These are phyloP conservation scores for Theocolax elegans DNA, from an alignment of 1,140 invertebrate genomes.

Conservation along the genomic window DNA sequence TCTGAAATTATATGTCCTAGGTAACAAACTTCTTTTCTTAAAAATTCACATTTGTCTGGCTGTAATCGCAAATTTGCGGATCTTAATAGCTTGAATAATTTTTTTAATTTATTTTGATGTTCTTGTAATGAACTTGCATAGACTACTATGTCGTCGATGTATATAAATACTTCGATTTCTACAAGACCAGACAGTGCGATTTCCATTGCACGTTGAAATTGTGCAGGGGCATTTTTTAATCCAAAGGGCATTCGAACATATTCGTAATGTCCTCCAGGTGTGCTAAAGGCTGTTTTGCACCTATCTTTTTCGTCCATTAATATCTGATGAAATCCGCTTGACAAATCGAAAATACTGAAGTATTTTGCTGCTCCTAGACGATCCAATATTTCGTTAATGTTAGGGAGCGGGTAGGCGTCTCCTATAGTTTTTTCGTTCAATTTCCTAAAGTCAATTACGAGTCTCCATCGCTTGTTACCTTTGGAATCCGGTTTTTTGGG, in stretches of 20 bases:
- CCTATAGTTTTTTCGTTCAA: slow-evolving; percentile 58
- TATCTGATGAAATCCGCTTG: slow-evolving; percentile 58
- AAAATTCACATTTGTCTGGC: slow-evolving; percentile 52
- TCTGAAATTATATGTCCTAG: slow-evolving; percentile 51
- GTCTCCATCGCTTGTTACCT: neutral
- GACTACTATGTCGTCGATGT: slow-evolving; percentile 60
- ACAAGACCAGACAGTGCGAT: slow-evolving; percentile 21
- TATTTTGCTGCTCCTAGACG: slow-evolving; percentile 14
- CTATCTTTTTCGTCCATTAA: neutral
- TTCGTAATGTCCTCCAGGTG: neutral
- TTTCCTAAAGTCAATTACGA: slow-evolving; percentile 38
- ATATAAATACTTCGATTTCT: slow-evolving; percentile 50
- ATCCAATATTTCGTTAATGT: slow-evolving; percentile 60
- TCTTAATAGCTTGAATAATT: slow-evolving; percentile 47
- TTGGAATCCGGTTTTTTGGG: neutral
- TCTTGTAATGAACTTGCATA: slow-evolving; percentile 44
- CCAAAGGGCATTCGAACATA: neutral
- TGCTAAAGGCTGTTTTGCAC: neutral
- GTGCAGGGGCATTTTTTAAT: slow-evolving; percentile 1
- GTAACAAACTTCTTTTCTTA: slow-evolving; percentile 46
- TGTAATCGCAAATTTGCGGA: slow-evolving; percentile 49
- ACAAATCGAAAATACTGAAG: slow-evolving; percentile 10
- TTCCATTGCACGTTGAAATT: neutral
- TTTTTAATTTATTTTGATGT: slow-evolving; percentile 29
- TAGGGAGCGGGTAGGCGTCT: slow-evolving; percentile 68